Evolutionary conservation across 2,113 vertebrate genomes (phyloP), one percentile per base, ranked within the genome.

Genomic region (Cettia cetti): DNA sequence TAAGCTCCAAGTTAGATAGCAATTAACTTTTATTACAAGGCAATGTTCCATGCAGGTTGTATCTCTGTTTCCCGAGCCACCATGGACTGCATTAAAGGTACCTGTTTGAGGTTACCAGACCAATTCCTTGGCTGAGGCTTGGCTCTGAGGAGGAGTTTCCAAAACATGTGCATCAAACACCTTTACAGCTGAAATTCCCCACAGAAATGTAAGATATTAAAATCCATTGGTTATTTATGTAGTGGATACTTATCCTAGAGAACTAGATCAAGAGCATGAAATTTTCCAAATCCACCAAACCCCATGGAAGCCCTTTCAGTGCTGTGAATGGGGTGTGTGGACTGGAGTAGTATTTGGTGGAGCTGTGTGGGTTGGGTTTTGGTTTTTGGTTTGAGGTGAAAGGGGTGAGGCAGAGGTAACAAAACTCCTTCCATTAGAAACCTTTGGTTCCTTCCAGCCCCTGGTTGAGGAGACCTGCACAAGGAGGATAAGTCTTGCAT

Each of bases 251-350:
- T 63, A 35, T 10, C 14, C 27, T 47, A 10, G 44, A 27, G 42
- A 85, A 39, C 13, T n/a, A 30, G 35, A 35, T 21, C 26, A 35
- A 35, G 6, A 42, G 27, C 0, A 26, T 2, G 2, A 64, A 27
- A 45, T 95, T 89, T 83, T 69, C 49, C n/a, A 45, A n/a, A 71
- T 28, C 22, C 45, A 56, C 26, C 4, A 44, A 63, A 60, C 11
- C 6, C 44, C 33, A 30, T 0, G 3, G 64, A 30, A 30, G 23
- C 42, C 13, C 44, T 65, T 70, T 37, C 54, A 61, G 39, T 9
- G 5, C 59, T 64, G 30, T 56, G 47, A 77, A 44, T 64, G 0
- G 3, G 21, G 4, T 0, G 0, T 11, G 5, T 26, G 47, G 60
- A 4, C 44, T 82, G 53, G 47, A 60, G 35, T 2, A 47, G 24